Conservation (phyloP, 2,797 vertebrate species). For the Chelon auratus region DNA sequence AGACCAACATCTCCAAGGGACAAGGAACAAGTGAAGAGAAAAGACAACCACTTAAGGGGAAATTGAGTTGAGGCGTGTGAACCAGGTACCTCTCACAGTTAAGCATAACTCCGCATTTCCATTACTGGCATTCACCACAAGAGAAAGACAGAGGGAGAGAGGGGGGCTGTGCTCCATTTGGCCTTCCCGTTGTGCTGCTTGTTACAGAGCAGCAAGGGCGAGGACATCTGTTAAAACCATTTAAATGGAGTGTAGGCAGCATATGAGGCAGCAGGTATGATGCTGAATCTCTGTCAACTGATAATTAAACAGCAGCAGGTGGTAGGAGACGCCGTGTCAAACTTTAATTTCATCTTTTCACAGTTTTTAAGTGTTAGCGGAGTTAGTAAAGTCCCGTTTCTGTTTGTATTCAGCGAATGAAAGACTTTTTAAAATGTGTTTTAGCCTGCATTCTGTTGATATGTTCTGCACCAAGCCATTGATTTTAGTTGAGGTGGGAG, state of each 20-base stretch:
- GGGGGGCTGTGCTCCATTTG: neutral
- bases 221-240: constrained; percentile 13
- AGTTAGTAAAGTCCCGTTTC: neutral
- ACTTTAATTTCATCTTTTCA: constrained; percentile 29
- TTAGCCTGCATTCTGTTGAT: neutral
- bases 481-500: neutral
- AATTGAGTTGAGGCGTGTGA: neutral
- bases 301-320: constrained; percentile 32
- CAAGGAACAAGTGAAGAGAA: neutral
- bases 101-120: neutral
- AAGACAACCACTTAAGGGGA: neutral
- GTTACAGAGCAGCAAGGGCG: constrained; percentile 1
- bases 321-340: constrained; percentile 12
- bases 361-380: constrained; percentile 4
- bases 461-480: neutral
- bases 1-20: neutral
- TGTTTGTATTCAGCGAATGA: constrained; percentile 2
- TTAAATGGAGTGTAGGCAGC: constrained; percentile 14
- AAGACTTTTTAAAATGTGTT: constrained; percentile 1
- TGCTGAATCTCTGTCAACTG: constrained; percentile 18
- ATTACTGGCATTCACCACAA: neutral
- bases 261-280: constrained; percentile 1
- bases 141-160: neutral
- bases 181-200: neutral
- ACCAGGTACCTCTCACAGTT: neutral